Evolutionary conservation across 2,113 vertebrate species (phyloP), one percentile per base, ranked within the genome.

Genomic region (Elanus axillaris): DNA sequence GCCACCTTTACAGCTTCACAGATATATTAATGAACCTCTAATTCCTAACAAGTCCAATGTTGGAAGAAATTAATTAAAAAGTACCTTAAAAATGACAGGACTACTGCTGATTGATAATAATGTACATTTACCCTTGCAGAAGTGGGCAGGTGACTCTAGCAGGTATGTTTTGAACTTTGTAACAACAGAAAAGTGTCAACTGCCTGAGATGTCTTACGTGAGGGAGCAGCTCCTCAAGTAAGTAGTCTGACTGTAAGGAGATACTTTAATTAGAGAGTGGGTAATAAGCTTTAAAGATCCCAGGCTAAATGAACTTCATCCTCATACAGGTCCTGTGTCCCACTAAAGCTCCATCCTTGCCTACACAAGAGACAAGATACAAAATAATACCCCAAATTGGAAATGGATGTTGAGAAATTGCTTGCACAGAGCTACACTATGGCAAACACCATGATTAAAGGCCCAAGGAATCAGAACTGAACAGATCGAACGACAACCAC

Each of bases 401-500:
- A 86, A 86, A 34, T 6, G 23, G 10, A 26, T 0, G 0, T 16
- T 25, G 16, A 43, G n/a, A 72, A 73, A 77, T 43, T 6, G 19
- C 29, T 93, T 77, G 63, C 0, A 0, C n/a, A 34, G 50, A 62
- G 40, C 50, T 53, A 38, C 19, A 50, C 16, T 12, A 1, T 7
- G 26, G 4, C 16, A 45, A 73, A 20, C 6, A 32, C 42, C 36
- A 25, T 74, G 25, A 20, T 26, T 63, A 58, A 59, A 77, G 20
- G 60, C 45, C 72, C 14, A 31, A 11, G 31, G 18, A 50, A 50
- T 40, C 36, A 29, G 40, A 69, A 64, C 18, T 18, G 18, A 75
- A 38, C 3, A 58, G n/a, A 45, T 5, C 0, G 4, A 62, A 50
- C 0, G 2, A n/a, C 0, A 0, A 42, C 22, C 34, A 10, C 43